A percentile compares a stretch with the other conserved stretches of the same genome.
These are phyloP conservation scores for Clusia tigrina DNA, from an alignment of 2,888 invertebrate species.

Conservation along the genomic window DNA sequence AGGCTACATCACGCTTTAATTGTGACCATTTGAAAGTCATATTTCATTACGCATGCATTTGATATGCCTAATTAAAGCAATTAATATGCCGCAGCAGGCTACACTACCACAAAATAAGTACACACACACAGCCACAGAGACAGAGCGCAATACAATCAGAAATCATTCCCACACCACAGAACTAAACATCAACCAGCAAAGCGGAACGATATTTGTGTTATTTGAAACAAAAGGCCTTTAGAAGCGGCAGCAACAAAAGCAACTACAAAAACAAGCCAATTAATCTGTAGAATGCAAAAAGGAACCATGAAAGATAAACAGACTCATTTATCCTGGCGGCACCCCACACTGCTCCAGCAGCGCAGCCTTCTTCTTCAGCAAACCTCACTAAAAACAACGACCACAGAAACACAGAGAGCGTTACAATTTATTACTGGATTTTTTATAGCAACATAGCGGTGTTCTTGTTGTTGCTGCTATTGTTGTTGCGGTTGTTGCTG, in stretches of 20 bases:
- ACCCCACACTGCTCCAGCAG: neutral
- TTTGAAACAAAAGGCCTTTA: neutral
- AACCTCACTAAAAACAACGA: neutral
- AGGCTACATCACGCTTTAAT: too few relatives aligned
- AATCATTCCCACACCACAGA: neutral
- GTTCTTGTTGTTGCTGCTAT: too few relatives aligned
- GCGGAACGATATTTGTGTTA: neutral
- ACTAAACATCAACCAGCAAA: too few relatives aligned
- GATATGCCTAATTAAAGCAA: neutral
- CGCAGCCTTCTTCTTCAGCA: too few relatives aligned
- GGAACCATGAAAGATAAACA: constrained; percentile 29
- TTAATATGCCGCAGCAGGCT: neutral
- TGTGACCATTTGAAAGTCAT: too few relatives aligned
- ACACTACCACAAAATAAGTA: too few relatives aligned
- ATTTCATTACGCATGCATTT: too few relatives aligned
- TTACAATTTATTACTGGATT: too few relatives aligned
- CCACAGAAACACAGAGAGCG: neutral
- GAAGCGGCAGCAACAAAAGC: neutral
- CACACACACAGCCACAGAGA: neutral
- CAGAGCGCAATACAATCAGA: neutral
- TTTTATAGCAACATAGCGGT: too few relatives aligned
- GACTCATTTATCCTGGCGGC: constrained; percentile 8
- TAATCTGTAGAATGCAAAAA: constrained; percentile 36
- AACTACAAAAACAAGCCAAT: constrained; percentile 17
- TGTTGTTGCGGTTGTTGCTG: neutral